Percentiles rank a stretch among this genome's conserved stretches.
Conservation (phyloP, 2,888 invertebrate species). For the Epistrophella euchroma region DNA sequence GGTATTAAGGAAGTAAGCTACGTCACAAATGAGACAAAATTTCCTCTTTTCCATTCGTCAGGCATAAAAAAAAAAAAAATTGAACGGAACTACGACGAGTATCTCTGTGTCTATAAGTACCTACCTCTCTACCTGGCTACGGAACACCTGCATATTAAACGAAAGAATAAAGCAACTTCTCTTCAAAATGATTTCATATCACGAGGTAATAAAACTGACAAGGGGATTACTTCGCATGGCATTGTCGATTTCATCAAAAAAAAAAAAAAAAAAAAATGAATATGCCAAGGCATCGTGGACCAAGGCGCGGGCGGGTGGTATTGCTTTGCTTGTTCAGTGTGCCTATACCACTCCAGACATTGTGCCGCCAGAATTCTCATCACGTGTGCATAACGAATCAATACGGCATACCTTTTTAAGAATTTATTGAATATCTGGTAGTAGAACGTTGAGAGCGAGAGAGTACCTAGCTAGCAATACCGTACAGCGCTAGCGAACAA, state of each 20-base stretch:
- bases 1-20: slow-evolving; percentile 49
- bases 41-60: slow-evolving; percentile 47
- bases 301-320: neutral
- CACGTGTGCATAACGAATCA: slow-evolving; percentile 76
- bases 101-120: neutral
- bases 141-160: slow-evolving; percentile 70
- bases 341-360: slow-evolving; percentile 66
- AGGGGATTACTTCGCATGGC: slow-evolving; percentile 66
- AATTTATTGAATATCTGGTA: slow-evolving; percentile 72
- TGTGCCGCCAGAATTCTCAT: slow-evolving; percentile 74
- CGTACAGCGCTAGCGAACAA: neutral
- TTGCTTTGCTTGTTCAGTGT: slow-evolving; percentile 8
- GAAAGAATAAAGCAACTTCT: slow-evolving; percentile 65
- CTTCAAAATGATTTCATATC: slow-evolving; percentile 72
- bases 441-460: slow-evolving; percentile 19
- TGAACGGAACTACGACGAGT: slow-evolving; percentile 47
- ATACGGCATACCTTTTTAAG: slow-evolving; percentile 75
- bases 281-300: slow-evolving; percentile 6
- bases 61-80: slow-evolving; percentile 10
- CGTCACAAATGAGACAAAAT: slow-evolving; percentile 65
- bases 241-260: slow-evolving; percentile 59
- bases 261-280: slow-evolving; percentile 19
- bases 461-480: neutral
- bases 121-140: neutral
- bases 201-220: slow-evolving; percentile 72